phyloP scores from a whole-genome alignment of 2,797 vertebrate species.

The Glyptemys insculpta region DNA sequence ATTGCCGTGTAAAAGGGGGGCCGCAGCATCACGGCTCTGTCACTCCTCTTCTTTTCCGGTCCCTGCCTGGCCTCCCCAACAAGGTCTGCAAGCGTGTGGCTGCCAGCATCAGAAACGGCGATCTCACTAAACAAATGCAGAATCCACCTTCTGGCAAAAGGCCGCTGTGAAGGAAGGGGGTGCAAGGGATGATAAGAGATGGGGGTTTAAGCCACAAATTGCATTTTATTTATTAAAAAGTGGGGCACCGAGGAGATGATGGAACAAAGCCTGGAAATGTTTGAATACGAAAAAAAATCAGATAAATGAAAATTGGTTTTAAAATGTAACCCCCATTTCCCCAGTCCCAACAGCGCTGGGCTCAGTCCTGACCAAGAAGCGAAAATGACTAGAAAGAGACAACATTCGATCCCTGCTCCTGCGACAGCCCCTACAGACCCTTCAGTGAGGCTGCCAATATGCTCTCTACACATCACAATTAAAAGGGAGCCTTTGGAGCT shows the following conservation, averaged over 20 bases:
- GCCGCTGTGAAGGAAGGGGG: neutral
- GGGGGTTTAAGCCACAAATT: neutral
- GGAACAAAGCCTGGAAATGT: constrained; percentile 7
- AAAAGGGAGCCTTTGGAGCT: constrained; percentile 22
- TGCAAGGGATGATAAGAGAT: neutral
- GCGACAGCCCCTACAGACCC: constrained; percentile 16
- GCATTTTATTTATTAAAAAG: constrained; percentile 30
- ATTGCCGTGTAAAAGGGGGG: neutral
- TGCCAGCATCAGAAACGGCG: neutral
- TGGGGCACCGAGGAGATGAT: accelerated
- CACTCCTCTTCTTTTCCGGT: neutral
- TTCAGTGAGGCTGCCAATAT: neutral
- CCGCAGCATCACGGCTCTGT: neutral
- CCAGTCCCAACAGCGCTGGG: neutral
- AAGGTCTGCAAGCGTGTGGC: neutral
- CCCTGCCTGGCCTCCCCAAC: neutral
- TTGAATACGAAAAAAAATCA: neutral
- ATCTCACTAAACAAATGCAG: neutral
- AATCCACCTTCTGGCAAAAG: neutral
- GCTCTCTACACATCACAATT: neutral
- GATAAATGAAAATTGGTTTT: neutral
- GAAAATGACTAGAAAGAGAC: neutral
- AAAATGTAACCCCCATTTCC: neutral
- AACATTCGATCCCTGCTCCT: neutral
- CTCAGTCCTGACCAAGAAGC: neutral